Evolutionary conservation across 2,797 vertebrate genomes (phyloP).

Genomic region (Enteromius unitaeniatus): DNA sequence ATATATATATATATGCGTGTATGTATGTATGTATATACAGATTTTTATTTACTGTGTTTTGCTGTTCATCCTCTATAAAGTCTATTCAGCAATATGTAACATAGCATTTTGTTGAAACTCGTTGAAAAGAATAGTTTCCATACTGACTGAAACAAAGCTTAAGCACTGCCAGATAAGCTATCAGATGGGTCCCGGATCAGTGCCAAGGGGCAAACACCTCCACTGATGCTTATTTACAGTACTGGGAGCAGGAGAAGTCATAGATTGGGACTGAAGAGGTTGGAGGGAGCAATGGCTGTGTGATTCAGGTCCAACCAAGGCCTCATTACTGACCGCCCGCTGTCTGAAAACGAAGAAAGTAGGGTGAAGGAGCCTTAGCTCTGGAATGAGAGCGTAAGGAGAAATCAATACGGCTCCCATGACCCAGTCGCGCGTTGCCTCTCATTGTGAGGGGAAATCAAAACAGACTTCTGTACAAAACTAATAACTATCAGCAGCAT

Average conservation of each 20-base stretch:
- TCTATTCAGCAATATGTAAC: not conserved
- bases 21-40: too few species aligned
- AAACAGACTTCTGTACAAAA: conserved; percentile 67
- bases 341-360: conserved; percentile 41
- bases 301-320: conserved; percentile 55
- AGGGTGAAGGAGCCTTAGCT: conserved; percentile 40
- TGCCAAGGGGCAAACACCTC: conserved; percentile 43
- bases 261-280: conserved; percentile 34
- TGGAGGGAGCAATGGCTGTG: conserved; percentile 52
- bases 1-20: too few species aligned
- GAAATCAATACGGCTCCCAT: conserved; percentile 76
- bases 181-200: conserved; percentile 17
- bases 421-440: conserved; percentile 71
- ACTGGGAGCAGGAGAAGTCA: conserved; percentile 25
- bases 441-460: conserved; percentile 65
- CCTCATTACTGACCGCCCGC: conserved; percentile 54
- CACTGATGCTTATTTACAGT: conserved; percentile 49
- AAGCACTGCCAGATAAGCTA: conserved; percentile 31
- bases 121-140: not conserved
- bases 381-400: conserved; percentile 66
- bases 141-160: conserved; percentile 18
- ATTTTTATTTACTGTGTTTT: not conserved
- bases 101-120: not conserved
- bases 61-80: not conserved
- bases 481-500: conserved; percentile 65